Evolutionary conservation across 2,113 vertebrate species (phyloP).

Genomic region (Eulemur macaco): DNA sequence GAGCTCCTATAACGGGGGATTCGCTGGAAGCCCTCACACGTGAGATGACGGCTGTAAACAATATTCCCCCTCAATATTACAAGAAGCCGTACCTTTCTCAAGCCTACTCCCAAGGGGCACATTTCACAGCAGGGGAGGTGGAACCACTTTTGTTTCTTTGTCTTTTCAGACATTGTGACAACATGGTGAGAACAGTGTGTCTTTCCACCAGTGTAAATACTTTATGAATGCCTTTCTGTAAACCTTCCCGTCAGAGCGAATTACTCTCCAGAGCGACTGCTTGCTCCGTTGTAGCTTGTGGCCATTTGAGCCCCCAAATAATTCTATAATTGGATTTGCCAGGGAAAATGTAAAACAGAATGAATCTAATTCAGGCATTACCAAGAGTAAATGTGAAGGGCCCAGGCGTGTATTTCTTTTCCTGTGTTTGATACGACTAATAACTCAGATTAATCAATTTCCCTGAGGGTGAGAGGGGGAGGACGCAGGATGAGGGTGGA

Average conservation of each 20-base stretch:
- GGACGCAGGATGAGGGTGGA: neutral
- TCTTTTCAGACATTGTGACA: conserved; percentile 61
- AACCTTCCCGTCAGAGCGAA: conserved; percentile 79
- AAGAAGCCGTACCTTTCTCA: neutral
- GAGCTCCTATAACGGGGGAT: rapidly evolving
- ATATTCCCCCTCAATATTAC: neutral
- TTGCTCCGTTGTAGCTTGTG: conserved; percentile 71
- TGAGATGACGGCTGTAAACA: neutral
- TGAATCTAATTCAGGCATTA: conserved; percentile 80
- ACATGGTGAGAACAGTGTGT: conserved; percentile 65
- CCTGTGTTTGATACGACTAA: conserved; percentile 73
- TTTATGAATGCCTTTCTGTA: conserved; percentile 80
- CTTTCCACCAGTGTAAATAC: conserved; percentile 79
- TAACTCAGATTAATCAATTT: conserved; percentile 78
- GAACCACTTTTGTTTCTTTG: neutral
- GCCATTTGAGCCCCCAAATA: conserved; percentile 78
- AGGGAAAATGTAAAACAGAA: conserved; percentile 80
- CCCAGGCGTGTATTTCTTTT: conserved; percentile 65
- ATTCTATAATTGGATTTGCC: conserved; percentile 71
- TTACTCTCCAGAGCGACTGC: conserved; percentile 80
- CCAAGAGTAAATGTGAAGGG: conserved; percentile 71
- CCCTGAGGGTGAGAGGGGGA: neutral
- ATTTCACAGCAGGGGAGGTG: neutral
- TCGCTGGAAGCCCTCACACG: neutral
- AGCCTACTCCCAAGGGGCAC: neutral